These are phyloP conservation scores for Lerema accius DNA, from an alignment of 1,140 invertebrate species.

Conservation along the genomic window DNA sequence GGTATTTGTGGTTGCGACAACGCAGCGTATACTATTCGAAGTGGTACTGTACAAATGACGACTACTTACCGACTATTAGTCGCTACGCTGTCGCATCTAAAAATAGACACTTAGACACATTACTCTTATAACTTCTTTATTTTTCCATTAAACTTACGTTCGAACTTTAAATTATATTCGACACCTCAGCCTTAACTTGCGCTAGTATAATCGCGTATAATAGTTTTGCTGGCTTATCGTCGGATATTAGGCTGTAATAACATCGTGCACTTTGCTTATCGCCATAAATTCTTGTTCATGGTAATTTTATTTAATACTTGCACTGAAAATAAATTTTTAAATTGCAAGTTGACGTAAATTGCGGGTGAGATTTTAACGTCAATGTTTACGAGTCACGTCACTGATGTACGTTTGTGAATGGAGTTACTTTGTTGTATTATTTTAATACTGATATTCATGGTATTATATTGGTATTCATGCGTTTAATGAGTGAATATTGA, in stretches of 20 bases:
- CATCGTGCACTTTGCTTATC: conserved; percentile 28
- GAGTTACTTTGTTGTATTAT: not conserved
- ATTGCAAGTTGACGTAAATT: conserved; percentile 26
- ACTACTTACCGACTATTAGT: no score
- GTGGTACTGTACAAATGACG: no score
- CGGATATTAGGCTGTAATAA: conserved; percentile 20
- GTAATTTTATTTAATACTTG: conserved; percentile 31
- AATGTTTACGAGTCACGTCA: conserved; percentile 29
- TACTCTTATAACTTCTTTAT: no score
- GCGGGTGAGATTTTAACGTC: conserved; percentile 19
- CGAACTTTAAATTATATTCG: not conserved
- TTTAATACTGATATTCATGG: no score
- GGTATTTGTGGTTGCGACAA: no score
- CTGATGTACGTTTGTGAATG: conserved; percentile 13
- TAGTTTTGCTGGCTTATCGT: conserved; percentile 21
- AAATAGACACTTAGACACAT: no score
- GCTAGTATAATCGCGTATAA: conserved; percentile 7
- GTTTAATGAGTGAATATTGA: no score
- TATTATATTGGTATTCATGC: no score
- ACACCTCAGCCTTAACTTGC: conserved; percentile 2
- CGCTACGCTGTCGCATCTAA: no score
- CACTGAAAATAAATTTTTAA: conserved; percentile 29
- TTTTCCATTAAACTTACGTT: no score
- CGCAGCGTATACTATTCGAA: no score
- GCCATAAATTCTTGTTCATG: conserved; percentile 27